These are phyloP conservation scores for Corydoras maculifer DNA, from an alignment of 2,113 vertebrate species.

Conservation along the genomic window DNA sequence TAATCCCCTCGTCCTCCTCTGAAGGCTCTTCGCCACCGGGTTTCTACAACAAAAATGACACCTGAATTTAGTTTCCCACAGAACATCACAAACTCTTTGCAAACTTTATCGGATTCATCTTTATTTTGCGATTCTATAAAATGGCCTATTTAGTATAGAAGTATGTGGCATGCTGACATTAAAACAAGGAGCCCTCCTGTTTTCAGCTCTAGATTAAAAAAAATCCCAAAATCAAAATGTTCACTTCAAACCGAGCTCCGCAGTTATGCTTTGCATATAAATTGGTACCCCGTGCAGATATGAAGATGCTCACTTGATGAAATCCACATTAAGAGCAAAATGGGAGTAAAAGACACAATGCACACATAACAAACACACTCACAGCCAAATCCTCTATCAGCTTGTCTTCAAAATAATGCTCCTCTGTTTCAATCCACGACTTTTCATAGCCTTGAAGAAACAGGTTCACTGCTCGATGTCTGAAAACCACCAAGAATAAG, in stretches of 20 bases:
- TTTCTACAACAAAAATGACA: conserved; percentile 65
- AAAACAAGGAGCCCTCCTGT: background rate
- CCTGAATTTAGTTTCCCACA: background rate
- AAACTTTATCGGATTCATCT: too few relatives aligned
- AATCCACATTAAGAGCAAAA: background rate
- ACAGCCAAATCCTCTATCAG: conserved; percentile 95
- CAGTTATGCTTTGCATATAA: background rate
- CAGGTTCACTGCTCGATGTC: conserved; percentile 90
- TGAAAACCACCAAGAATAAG: conserved; percentile 47
- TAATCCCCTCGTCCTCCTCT: conserved; percentile 81
- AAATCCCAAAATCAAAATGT: background rate
- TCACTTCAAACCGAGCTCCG: conserved; percentile 3
- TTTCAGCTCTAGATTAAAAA: background rate
- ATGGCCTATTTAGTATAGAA: background rate
- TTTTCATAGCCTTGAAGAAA: conserved; percentile 96
- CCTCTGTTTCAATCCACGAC: conserved; percentile 95
- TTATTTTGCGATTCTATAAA: too few relatives aligned
- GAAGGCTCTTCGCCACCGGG: conserved; percentile 71
- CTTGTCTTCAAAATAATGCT: conserved; percentile 96
- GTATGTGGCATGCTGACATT: background rate
- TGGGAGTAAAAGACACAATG: background rate
- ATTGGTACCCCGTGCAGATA: background rate
- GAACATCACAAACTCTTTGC: too few relatives aligned
- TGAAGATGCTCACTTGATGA: background rate
- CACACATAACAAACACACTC: conserved; percentile 38